Evolutionary conservation across 2,797 vertebrate species (phyloP).

Genomic region (Rhinichthys osculus): DNA sequence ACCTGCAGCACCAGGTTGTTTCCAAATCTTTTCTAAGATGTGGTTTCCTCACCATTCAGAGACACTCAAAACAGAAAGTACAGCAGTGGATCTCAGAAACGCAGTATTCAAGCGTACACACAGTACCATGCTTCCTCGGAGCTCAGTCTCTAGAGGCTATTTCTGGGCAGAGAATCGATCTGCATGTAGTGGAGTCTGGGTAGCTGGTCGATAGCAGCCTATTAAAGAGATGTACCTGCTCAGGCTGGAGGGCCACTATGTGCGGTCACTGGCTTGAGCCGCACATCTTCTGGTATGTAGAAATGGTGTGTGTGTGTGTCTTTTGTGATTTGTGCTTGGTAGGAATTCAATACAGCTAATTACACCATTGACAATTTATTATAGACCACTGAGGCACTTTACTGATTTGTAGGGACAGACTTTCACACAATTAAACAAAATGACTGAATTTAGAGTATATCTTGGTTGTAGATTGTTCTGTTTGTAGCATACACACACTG

Average conservation of each 20-base stretch:
- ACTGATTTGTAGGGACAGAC: constrained; percentile 3
- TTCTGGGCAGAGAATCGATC: constrained; percentile 52
- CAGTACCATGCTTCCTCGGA: constrained; percentile 1
- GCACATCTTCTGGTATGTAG: neutral
- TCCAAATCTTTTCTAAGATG: constrained; percentile 15
- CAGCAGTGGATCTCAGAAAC: constrained; percentile 21
- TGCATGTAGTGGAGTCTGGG: constrained; percentile 49
- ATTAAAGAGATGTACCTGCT: constrained; percentile 57
- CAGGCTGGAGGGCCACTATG: constrained; percentile 37
- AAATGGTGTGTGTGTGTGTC: neutral
- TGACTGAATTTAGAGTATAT: neutral
- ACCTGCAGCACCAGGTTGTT: constrained; percentile 6
- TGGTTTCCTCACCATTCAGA: neutral
- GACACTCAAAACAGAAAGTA: constrained; percentile 26
- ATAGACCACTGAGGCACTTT: constrained; percentile 25
- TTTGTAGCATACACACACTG: too few relatives aligned
- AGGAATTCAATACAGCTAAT: constrained; percentile 23
- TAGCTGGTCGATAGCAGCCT: constrained; percentile 53
- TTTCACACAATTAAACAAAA: neutral
- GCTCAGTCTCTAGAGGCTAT: constrained; percentile 51
- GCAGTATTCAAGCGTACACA: constrained; percentile 2
- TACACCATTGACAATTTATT: constrained; percentile 14
- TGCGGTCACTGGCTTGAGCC: constrained; percentile 27
- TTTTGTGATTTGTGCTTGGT: constrained; percentile 26
- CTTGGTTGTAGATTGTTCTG: neutral